phyloP scores from a whole-genome alignment of 2,888 invertebrate species.

The Perizoma flavofasciatum region DNA sequence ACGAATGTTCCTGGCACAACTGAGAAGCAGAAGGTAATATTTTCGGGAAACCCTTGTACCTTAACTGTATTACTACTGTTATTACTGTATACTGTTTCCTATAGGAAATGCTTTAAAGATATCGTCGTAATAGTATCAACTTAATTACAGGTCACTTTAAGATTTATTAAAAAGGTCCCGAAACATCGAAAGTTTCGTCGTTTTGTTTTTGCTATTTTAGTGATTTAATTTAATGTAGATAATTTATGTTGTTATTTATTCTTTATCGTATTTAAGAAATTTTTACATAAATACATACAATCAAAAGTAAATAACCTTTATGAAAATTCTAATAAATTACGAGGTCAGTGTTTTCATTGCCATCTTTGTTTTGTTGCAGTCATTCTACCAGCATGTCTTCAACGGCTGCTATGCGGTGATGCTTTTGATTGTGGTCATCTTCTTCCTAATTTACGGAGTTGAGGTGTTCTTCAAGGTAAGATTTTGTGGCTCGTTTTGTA shows the following conservation, averaged over 20 bases:
- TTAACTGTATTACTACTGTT: neutral
- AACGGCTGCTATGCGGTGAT: slow-evolving; percentile 97
- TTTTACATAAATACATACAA: too few species aligned
- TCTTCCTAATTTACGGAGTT: slow-evolving; percentile 97
- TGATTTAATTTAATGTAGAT: too few species aligned
- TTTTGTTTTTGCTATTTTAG: too few species aligned
- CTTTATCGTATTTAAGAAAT: too few species aligned
- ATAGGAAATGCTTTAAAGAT: neutral
- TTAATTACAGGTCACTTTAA: neutral
- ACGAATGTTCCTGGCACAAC: slow-evolving; percentile 82
- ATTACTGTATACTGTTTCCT: neutral
- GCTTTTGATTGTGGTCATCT: slow-evolving; percentile 94
- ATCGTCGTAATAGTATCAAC: too few species aligned
- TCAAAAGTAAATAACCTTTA: too few species aligned
- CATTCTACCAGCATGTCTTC: slow-evolving; percentile 93
- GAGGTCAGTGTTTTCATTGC: neutral
- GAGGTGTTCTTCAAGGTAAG: slow-evolving; percentile 96
- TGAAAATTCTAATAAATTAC: too few species aligned
- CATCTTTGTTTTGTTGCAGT: slow-evolving; percentile 66
- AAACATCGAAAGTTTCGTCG: too few species aligned
- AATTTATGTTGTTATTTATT: too few species aligned
- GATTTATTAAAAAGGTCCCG: neutral
- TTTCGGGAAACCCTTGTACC: neutral
- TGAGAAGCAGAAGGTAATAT: slow-evolving; percentile 78
- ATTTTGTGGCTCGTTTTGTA: slow-evolving; percentile 7